These are phyloP conservation scores for Albula glossodonta DNA, from an alignment of 2,113 vertebrate species.

Conservation along the genomic window DNA sequence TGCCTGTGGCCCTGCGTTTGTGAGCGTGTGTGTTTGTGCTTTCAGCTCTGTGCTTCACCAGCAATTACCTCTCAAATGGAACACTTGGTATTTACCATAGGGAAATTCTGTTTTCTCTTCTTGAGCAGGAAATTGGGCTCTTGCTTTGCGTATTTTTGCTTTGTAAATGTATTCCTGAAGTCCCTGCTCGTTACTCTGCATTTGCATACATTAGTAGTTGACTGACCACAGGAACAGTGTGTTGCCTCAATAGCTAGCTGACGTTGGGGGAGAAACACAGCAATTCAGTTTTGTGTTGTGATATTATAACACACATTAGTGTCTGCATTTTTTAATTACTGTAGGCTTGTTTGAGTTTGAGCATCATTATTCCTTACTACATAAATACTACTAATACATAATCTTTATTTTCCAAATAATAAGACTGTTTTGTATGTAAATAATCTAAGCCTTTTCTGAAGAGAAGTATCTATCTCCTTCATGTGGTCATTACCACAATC, in stretches of 20 bases:
- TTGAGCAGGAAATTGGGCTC: too few species aligned
- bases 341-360: not conserved
- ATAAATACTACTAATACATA: not conserved
- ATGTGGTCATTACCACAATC: not conserved
- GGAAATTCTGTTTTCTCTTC: not conserved
- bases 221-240: not conserved
- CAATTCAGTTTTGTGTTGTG: not conserved
- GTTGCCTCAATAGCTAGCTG: not conserved
- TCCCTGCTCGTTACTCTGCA: not conserved
- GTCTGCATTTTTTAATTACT: not conserved
- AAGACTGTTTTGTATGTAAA: not conserved
- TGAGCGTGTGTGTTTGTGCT: not conserved
- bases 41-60: not conserved
- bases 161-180: not conserved
- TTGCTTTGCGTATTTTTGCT: not conserved
- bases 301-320: not conserved
- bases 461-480: not conserved
- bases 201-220: not conserved
- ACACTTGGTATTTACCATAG: not conserved
- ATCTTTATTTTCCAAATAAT: not conserved
- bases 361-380: not conserved
- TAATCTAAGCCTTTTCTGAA: not conserved
- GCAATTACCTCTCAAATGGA: not conserved
- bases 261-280: not conserved
- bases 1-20: too few species aligned